phyloP scores from a whole-genome alignment of 1,140 invertebrate species.

The Caenorhabditis remanei region DNA sequence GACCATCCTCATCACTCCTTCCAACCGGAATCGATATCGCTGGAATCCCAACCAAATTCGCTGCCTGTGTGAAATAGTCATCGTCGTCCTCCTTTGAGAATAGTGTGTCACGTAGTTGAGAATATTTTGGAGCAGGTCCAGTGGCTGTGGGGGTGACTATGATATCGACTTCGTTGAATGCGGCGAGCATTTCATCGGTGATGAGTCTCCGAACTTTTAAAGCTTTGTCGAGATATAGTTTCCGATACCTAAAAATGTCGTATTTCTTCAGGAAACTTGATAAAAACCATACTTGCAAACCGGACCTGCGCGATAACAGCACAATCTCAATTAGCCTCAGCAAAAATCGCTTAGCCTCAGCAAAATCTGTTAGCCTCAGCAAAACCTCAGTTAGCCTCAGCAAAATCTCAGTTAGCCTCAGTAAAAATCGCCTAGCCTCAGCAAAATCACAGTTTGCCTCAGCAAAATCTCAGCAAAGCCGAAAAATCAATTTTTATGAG shows the following conservation, averaged over 20 bases:
- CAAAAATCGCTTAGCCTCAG: too few species aligned
- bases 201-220: conserved; percentile 90
- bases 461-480: too few species aligned
- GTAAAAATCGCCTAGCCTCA: too few species aligned
- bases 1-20: conserved; percentile 82
- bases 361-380: too few species aligned
- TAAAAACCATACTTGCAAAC: too few species aligned
- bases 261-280: too few species aligned
- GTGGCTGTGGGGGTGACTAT: conserved; percentile 92
- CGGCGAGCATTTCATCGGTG: conserved; percentile 87
- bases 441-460: too few species aligned
- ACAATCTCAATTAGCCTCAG: too few species aligned
- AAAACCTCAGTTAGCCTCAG: too few species aligned
- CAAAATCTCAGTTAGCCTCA: too few species aligned
- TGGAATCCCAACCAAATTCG: conserved; percentile 94
- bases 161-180: conserved; percentile 84
- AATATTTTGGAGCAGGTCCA: conserved; percentile 85
- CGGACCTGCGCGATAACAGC: too few species aligned
- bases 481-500: too few species aligned
- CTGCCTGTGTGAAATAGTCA: conserved; percentile 94
- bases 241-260: conserved; percentile 83
- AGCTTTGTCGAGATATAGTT: conserved; percentile 91
- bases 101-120: conserved; percentile 84
- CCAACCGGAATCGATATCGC: conserved; percentile 89
- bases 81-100: conserved; percentile 88